These are phyloP conservation scores for Sminthopsis crassicaudata DNA, from an alignment of 2,113 vertebrate genomes.

Conservation along the genomic window DNA sequence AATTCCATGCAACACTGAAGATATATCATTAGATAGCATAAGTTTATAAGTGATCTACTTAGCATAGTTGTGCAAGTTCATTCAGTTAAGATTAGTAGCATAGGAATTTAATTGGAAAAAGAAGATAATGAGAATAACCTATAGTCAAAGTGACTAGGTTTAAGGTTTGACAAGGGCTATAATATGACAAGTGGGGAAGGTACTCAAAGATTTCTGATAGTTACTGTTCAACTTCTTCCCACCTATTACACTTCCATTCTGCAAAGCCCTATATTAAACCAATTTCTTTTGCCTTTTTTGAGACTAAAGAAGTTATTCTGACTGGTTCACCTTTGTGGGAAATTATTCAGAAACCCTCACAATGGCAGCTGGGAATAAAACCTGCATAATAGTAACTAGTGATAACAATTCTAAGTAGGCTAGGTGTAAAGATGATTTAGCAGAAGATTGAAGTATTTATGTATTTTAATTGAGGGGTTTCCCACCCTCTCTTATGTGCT, in stretches of 20 bases:
- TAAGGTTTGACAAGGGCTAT: not conserved
- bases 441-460: not conserved
- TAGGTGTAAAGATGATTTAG: not conserved
- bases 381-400: not conserved
- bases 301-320: not conserved
- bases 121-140: not conserved
- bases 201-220: too few species aligned
- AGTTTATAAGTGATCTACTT: not conserved
- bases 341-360: not conserved
- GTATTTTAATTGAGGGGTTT: not conserved
- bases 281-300: not conserved
- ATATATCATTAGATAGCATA: not conserved
- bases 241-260: not conserved
- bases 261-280: not conserved
- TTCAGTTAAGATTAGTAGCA: not conserved
- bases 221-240: too few species aligned
- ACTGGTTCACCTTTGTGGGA: not conserved
- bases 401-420: not conserved
- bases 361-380: not conserved
- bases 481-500: not conserved
- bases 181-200: too few species aligned
- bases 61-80: not conserved
- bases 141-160: not conserved
- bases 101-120: not conserved
- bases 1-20: not conserved